Percentiles rank a stretch among this genome's conserved stretches.
Evolutionary conservation across 2,797 vertebrate genomes (phyloP).

Genomic region (Tauraco hartlaubi): DNA sequence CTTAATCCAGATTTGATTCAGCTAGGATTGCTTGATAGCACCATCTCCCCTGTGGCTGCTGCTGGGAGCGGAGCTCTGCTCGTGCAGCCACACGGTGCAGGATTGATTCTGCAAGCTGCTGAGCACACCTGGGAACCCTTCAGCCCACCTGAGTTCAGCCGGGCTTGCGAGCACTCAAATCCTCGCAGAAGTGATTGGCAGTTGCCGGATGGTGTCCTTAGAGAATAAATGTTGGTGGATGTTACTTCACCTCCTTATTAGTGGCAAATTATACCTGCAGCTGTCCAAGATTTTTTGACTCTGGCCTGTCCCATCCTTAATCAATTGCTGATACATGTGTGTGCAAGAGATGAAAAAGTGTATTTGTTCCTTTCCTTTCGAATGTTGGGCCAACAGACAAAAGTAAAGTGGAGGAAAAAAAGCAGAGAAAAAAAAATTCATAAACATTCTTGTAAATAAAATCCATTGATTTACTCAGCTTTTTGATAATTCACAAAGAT

Average conservation of each 20-base stretch:
- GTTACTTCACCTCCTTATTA: constrained; percentile 53
- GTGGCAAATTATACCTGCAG: constrained; percentile 50
- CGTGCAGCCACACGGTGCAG: neutral
- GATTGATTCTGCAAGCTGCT: constrained; percentile 28
- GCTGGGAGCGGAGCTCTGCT: neutral
- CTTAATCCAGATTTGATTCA: constrained; percentile 33
- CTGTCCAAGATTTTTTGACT: constrained; percentile 40
- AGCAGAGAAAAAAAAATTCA: neutral
- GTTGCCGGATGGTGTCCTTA: constrained; percentile 15
- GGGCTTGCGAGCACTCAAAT: constrained; percentile 16
- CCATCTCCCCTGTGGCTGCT: neutral
- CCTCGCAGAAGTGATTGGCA: constrained; percentile 53
- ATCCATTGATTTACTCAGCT: constrained; percentile 7
- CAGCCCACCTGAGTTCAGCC: constrained; percentile 34
- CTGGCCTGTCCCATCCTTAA: constrained; percentile 21
- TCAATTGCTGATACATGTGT: neutral
- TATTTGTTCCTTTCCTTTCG: neutral
- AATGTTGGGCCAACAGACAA: neutral
- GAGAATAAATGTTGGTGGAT: constrained; percentile 46
- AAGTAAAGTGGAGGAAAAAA: neutral
- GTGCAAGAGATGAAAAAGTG: constrained; percentile 2
- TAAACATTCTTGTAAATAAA: constrained; percentile 31
- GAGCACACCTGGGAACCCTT: constrained; percentile 27
- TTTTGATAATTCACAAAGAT: constrained; percentile 39
- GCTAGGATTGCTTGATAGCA: neutral